Percentiles rank a stretch among this genome's conserved stretches.
Evolutionary conservation across 2,113 vertebrate species (phyloP).

Genomic region (Amblyornis subalaris): DNA sequence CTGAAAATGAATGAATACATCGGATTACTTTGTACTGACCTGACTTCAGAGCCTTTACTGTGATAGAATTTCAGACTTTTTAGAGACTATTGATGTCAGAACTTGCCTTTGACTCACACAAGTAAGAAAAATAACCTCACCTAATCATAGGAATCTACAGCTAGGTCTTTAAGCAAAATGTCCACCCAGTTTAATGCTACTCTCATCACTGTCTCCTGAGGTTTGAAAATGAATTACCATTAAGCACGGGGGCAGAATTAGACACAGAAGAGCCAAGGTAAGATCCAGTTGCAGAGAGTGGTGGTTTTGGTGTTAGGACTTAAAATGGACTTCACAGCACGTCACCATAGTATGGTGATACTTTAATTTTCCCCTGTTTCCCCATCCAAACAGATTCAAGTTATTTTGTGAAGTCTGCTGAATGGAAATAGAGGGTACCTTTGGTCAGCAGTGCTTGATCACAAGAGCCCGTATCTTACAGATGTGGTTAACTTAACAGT

Average conservation of each 20-base stretch:
- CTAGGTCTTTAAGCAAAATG: background rate
- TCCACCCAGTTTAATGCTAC: background rate
- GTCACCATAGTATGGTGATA: background rate
- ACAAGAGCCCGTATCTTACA: background rate
- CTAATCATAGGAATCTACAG: background rate
- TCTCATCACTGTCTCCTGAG: background rate
- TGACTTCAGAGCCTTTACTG: conserved; percentile 27
- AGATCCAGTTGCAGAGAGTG: background rate
- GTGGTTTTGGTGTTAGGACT: background rate
- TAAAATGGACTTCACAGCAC: background rate
- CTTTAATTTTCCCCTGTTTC: background rate
- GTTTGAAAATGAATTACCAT: background rate
- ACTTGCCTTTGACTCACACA: background rate
- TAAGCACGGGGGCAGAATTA: background rate
- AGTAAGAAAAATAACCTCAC: background rate
- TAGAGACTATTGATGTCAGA: background rate
- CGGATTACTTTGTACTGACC: conserved; percentile 30
- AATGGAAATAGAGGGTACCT: background rate
- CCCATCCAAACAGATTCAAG: background rate
- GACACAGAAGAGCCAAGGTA: background rate
- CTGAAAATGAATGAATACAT: conserved; percentile 44
- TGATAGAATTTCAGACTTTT: conserved; percentile 17
- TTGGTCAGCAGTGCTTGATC: background rate
- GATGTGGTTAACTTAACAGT: background rate
- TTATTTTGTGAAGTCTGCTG: background rate